These are phyloP conservation scores for Tachycineta bicolor DNA, from an alignment of 2,113 vertebrate species.

Conservation along the genomic window DNA sequence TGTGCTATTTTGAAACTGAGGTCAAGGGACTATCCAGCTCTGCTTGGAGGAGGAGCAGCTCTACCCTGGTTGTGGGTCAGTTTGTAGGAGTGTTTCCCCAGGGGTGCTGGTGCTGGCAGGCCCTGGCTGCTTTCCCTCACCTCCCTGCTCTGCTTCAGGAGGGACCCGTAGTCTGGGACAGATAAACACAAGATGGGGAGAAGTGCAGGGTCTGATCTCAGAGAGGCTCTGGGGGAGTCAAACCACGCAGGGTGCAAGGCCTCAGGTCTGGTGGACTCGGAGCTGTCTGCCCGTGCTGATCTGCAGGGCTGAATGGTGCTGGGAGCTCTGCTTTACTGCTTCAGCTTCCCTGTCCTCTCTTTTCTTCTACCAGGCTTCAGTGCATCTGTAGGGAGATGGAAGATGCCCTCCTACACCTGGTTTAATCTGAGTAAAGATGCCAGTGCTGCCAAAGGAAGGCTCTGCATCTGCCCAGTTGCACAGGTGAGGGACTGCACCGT, in stretches of 20 bases:
- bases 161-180: neutral
- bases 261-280: neutral
- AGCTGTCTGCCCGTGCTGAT: neutral
- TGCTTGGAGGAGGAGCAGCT: neutral
- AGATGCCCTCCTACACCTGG: neutral
- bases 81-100: neutral
- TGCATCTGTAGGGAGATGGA: neutral
- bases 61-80: neutral
- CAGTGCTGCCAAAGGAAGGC: neutral
- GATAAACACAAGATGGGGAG: neutral
- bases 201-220: neutral
- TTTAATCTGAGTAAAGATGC: neutral
- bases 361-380: neutral
- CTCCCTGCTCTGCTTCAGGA: neutral
- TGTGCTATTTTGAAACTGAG: neutral
- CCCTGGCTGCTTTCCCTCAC: neutral
- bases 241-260: neutral
- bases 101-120: neutral
- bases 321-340: neutral
- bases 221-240: neutral
- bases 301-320: neutral
- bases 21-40: neutral
- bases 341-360: neutral
- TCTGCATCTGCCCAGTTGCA: neutral
- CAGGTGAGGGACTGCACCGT: neutral